Conservation (phyloP, 2,113 vertebrate genomes). For the Otolemur garnettii region DNA sequence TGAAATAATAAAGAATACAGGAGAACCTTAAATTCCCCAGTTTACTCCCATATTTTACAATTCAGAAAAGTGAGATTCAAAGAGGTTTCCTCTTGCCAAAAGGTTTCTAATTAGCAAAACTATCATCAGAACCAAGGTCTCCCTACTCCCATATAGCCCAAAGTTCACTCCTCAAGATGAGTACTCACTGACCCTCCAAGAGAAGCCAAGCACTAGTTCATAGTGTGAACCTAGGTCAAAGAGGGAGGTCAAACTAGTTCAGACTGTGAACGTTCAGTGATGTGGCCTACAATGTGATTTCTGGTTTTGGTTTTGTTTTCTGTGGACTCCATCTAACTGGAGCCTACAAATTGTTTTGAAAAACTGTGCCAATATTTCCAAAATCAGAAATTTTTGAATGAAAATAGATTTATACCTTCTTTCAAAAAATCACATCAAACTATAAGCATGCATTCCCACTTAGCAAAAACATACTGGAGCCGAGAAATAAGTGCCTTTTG, state of each 20-base stretch:
- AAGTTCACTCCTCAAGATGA: not conserved
- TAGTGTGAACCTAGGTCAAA: not conserved
- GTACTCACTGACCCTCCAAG: not conserved
- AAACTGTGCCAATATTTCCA: not conserved
- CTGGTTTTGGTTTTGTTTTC: too few species aligned
- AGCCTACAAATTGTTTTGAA: not conserved
- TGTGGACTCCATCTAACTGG: too few species aligned
- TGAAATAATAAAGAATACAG: not conserved
- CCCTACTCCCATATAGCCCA: not conserved
- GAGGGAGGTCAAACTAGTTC: not conserved
- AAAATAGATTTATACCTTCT: not conserved
- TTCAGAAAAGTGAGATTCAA: not conserved
- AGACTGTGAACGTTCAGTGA: too few species aligned
- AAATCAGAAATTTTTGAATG: not conserved
- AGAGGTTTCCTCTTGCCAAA: not conserved
- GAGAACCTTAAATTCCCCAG: not conserved
- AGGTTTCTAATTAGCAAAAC: not conserved
- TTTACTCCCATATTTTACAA: not conserved
- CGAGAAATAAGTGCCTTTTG: not conserved
- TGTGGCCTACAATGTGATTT: not conserved
- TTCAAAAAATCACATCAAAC: not conserved
- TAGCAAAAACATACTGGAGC: not conserved
- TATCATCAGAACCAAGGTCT: constrained; percentile 14
- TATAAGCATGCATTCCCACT: not conserved
- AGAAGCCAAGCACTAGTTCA: not conserved